Evolutionary conservation across 2,888 invertebrate species (phyloP).

Genomic region (Drosophila mettleri): DNA sequence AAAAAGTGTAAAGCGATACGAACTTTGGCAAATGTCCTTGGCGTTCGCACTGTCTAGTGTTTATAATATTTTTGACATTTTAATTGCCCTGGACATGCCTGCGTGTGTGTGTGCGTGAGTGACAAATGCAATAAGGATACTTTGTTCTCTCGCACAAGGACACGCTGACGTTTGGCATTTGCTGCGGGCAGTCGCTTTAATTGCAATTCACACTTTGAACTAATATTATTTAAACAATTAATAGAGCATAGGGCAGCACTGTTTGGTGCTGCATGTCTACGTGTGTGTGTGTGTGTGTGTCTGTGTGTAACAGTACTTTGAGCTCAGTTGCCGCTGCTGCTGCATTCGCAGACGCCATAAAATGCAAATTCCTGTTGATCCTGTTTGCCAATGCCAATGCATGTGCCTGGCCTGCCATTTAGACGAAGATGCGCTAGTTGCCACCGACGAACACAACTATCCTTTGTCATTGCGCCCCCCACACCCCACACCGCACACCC

Average conservation of each 20-base stretch:
- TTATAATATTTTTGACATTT: slow-evolving; percentile 68
- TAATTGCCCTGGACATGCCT: slow-evolving; percentile 59
- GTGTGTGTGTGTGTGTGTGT: neutral
- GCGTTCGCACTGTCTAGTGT: slow-evolving; percentile 35
- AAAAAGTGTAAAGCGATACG: slow-evolving; percentile 70
- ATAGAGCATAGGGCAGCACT: neutral
- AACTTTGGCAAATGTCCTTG: slow-evolving; percentile 26
- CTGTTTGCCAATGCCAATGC: slow-evolving; percentile 76
- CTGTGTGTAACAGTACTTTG: slow-evolving; percentile 7
- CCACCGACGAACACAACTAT: neutral
- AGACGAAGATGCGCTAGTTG: slow-evolving; percentile 49
- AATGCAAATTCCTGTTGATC: slow-evolving; percentile 81
- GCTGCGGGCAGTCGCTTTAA: slow-evolving; percentile 56
- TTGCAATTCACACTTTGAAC: slow-evolving; percentile 53
- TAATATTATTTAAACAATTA: slow-evolving; percentile 75
- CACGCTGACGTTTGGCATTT: slow-evolving; percentile 52
- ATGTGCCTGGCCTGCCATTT: slow-evolving; percentile 76
- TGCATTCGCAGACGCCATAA: slow-evolving; percentile 77
- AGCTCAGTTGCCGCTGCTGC: slow-evolving; percentile 29
- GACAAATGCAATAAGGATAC: slow-evolving; percentile 40
- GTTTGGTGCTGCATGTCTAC: too few relatives aligned
- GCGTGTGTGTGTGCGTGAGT: slow-evolving; percentile 24
- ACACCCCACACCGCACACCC: neutral
- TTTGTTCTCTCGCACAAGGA: slow-evolving; percentile 37
- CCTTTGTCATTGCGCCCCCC: neutral